phyloP scores from a whole-genome alignment of 37 sponge, comb jelly and placozoan species.

The Agelas oroides region DNA sequence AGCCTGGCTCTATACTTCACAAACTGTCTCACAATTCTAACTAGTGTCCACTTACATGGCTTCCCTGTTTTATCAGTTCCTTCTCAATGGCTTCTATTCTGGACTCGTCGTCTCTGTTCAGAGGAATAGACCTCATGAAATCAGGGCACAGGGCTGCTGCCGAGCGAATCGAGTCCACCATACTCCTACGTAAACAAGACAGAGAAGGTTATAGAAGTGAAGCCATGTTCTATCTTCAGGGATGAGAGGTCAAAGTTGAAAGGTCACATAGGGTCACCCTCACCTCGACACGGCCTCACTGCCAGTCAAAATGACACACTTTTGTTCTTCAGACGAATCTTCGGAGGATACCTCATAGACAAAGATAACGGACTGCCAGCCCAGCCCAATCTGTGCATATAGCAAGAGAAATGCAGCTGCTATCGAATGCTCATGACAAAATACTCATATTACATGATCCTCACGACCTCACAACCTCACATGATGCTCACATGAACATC shows the following conservation, averaged over 20 bases:
- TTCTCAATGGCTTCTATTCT: conserved; percentile 56
- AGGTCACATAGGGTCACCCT: background rate
- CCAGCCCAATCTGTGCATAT: conserved; percentile 49
- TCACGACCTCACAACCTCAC: no score
- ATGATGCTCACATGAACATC: no score
- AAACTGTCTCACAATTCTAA: no score
- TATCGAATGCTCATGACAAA: no score
- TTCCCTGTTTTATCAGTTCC: conserved; percentile 67
- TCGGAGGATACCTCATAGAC: conserved; percentile 1
- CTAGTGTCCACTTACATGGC: conserved; percentile 55
- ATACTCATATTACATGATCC: no score
- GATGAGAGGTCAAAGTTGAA: no score
- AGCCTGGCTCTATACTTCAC: no score
- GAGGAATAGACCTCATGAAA: conserved; percentile 31
- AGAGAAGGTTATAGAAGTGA: no score
- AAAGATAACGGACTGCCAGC: conserved; percentile 66
- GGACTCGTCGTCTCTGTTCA: conserved; percentile 57
- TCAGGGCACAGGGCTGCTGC: conserved; percentile 19
- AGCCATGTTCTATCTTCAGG: no score
- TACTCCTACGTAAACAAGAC: conserved; percentile 28
- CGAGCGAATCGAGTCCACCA: conserved; percentile 36
- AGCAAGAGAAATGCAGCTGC: background rate
- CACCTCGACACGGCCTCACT: conserved; percentile 73
- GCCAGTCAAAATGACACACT: conserved; percentile 53
- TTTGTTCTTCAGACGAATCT: background rate